phyloP scores from a whole-genome alignment of 2,888 invertebrate genomes.

The Drosophila setosimentum region DNA sequence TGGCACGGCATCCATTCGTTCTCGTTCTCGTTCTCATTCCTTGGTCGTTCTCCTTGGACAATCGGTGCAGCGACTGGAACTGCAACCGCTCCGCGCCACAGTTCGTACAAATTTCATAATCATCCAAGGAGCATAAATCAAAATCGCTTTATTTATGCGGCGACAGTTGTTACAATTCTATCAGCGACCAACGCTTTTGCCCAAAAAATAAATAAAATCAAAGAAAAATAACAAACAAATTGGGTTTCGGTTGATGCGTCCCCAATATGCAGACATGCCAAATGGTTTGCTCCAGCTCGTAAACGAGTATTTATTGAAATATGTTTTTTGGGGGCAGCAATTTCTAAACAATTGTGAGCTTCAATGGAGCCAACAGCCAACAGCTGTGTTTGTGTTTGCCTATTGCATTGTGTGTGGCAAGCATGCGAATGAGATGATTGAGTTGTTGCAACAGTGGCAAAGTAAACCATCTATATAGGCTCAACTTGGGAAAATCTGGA shows the following conservation, averaged over 20 bases:
- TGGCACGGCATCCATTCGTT: constrained; percentile 49
- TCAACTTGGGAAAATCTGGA: constrained; percentile 11
- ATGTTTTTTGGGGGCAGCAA: constrained; percentile 60
- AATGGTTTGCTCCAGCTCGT: constrained; percentile 53
- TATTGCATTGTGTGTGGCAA: constrained; percentile 28
- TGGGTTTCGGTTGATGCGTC: constrained; percentile 56
- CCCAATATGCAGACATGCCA: constrained; percentile 66
- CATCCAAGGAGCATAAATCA: constrained; percentile 73
- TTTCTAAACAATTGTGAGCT: constrained; percentile 66
- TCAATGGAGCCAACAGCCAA: constrained; percentile 38
- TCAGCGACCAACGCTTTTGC: constrained; percentile 59
- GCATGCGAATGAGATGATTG: constrained; percentile 22
- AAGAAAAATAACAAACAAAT: constrained; percentile 67
- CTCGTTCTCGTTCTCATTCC: constrained; percentile 9
- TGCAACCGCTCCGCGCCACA: constrained; percentile 7
- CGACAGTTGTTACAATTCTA: constrained; percentile 82
- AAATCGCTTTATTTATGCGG: constrained; percentile 75
- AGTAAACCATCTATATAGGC: background rate
- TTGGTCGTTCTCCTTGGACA: constrained; percentile 29
- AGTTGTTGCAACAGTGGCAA: constrained; percentile 8
- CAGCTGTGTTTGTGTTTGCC: constrained; percentile 67
- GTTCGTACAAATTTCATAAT: constrained; percentile 70
- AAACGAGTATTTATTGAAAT: constrained; percentile 69
- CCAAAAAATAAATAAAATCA: constrained; percentile 18
- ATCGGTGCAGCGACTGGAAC: constrained; percentile 17